Conservation (phyloP, 2,888 invertebrate species). For the Cyaniris semiargus region DNA sequence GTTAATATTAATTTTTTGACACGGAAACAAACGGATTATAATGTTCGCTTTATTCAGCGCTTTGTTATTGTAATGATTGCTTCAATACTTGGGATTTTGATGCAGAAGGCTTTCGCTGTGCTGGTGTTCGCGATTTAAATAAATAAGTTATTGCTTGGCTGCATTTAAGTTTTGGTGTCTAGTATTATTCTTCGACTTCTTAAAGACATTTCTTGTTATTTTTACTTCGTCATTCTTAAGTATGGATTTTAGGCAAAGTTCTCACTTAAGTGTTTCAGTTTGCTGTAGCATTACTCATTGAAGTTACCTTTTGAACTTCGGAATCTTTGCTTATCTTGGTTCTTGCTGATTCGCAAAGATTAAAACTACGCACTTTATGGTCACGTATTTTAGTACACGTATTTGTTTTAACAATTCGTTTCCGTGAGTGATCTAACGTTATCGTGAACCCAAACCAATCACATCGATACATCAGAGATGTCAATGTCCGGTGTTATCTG, state of each 20-base stretch:
- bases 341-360: background rate
- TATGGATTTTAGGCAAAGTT: background rate
- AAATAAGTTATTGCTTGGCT: conserved; percentile 27
- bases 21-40: conserved; percentile 74
- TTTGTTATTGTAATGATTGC: conserved; percentile 75
- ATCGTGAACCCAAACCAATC: conserved; percentile 45
- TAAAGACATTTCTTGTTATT: background rate
- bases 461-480: conserved; percentile 50
- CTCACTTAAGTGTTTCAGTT: background rate
- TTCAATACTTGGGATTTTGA: conserved; percentile 44
- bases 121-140: conserved; percentile 34
- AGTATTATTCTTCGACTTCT: background rate
- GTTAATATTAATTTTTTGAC: conserved; percentile 81
- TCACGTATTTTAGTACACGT: background rate
- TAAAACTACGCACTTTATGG: background rate
- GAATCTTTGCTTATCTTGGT: background rate
- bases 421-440: conserved; percentile 27
- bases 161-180: conserved; percentile 15
- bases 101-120: conserved; percentile 34
- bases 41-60: conserved; percentile 67
- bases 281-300: too few relatives aligned
- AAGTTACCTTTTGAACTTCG: too few relatives aligned
- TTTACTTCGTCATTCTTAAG: background rate
- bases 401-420: conserved; percentile 31
- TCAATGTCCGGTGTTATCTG: conserved; percentile 64